Base-by-base conservation (phyloP, 2,113 vertebrate genomes). In the Actenoides hombroni region DNA sequence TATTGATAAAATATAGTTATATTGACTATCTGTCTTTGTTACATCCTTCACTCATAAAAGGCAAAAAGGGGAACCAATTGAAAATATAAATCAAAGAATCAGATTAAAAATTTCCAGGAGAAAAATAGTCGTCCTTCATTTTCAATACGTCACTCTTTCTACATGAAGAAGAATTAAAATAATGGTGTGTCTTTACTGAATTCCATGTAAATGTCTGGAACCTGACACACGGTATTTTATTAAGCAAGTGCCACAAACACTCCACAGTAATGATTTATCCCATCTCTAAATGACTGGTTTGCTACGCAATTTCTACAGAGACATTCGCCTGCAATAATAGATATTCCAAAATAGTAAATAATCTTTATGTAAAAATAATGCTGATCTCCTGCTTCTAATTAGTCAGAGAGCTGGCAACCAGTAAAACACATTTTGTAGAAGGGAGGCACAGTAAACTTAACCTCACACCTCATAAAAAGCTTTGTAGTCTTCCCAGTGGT, bases 391-490 rank as follows among this genome's bases (percentile, higher is more conserved):
- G 95, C 89, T 98, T 98, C 86, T 97, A 95, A 97, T 97, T 96
- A 98, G 85, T 76, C 79, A 94, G 90, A 97, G 94, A 94, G 76
- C 86, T 97, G 94, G 92, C 86, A 96, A 97, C 46, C 80, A 97
- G 80, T 94, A 94, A 96, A 97, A 95, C 79, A 98, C 79, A 96
- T 92, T 95, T 97, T 96, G 67, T 95, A 97, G 97, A 93, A 94
- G 92, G 68, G 57, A 92, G 83, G 90, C 91, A 96, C 83, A 97
- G 82, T 95, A 97, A 97, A 98, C 83, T 94, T 97, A 97, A 92
- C 93, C 84, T 97, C 98, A 90, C 95, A 99, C 99, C 99, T 99
- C 99, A 65, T 99, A 99, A 98, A 99, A 99, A 79, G 98, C 98
- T 97, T 99, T 99, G 95, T 88, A 98, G 97, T 99, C 99, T 74